Conservation (phyloP, 2,888 invertebrate genomes). For the Hymenopus coronatus region DNA sequence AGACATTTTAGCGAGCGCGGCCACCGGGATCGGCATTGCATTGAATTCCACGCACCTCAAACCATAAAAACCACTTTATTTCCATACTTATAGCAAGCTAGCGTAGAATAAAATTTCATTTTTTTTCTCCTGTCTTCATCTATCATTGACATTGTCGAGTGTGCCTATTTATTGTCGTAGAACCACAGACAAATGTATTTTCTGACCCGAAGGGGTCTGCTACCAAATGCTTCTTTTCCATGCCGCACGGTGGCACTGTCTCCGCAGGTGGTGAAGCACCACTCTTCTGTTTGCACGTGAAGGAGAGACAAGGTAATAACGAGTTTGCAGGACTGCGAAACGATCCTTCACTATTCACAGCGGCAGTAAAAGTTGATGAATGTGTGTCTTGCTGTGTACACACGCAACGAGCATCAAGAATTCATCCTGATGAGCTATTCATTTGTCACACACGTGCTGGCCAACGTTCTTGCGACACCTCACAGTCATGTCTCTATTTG, state of each 20-base stretch:
- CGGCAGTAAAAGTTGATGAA: neutral
- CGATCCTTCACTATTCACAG: neutral
- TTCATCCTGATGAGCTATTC: neutral
- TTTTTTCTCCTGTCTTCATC: too few species aligned
- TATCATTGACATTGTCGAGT: too few species aligned
- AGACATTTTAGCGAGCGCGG: too few species aligned
- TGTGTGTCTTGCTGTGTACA: neutral
- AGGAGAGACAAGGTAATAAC: neutral
- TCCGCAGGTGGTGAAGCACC: neutral
- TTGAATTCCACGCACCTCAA: too few species aligned
- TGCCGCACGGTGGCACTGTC: neutral
- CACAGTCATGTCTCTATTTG: neutral
- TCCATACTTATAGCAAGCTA: too few species aligned
- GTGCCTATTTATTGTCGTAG: too few species aligned
- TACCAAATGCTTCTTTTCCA: too few species aligned
- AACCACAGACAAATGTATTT: too few species aligned
- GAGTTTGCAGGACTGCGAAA: neutral
- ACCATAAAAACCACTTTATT: too few species aligned
- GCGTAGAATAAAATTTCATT: too few species aligned
- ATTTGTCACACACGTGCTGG: neutral
- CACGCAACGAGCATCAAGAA: neutral
- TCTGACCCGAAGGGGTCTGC: too few species aligned
- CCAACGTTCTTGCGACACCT: neutral
- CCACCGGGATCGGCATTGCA: too few species aligned
- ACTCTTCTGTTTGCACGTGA: neutral